Evolutionary conservation across 2,888 invertebrate species (phyloP).

Genomic region (Lepidonotus clava): DNA sequence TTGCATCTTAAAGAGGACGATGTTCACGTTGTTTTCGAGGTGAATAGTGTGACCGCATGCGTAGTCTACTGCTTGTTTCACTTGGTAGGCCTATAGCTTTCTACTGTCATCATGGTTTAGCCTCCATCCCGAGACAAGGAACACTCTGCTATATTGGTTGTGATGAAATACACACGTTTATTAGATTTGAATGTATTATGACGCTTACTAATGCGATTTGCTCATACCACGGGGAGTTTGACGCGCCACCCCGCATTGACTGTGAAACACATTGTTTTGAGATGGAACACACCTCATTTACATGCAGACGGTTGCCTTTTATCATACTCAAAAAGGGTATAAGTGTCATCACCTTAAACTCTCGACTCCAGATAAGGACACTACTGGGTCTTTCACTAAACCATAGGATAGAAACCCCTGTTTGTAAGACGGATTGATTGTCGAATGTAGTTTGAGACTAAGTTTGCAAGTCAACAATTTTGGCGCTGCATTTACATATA

Average conservation of each 20-base stretch:
- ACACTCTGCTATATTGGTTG: neutral
- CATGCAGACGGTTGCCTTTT: neutral
- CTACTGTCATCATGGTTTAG: neutral
- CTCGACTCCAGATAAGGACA: too few relatives aligned
- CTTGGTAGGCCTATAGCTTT: too few relatives aligned
- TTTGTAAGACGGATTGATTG: constrained; percentile 4
- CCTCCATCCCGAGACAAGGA: neutral
- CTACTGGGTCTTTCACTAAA: too few relatives aligned
- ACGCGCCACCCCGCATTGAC: neutral
- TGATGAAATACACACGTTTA: neutral
- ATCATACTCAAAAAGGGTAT: neutral
- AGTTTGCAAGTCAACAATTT: constrained; percentile 20
- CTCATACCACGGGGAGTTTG: neutral
- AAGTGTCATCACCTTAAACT: neutral
- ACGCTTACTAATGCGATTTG: neutral
- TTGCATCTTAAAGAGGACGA: too few relatives aligned
- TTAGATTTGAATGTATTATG: neutral
- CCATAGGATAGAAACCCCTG: neutral
- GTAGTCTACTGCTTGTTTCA: too few relatives aligned
- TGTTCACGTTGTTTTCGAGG: too few relatives aligned
- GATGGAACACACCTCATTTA: neutral
- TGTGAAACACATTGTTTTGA: neutral
- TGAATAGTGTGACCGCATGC: too few relatives aligned
- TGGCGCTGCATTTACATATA: constrained; percentile 42
- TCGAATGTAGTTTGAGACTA: constrained; percentile 49